Evolutionary conservation across 2,797 vertebrate genomes (phyloP).

Genomic region (Sphenopsis melanotis): DNA sequence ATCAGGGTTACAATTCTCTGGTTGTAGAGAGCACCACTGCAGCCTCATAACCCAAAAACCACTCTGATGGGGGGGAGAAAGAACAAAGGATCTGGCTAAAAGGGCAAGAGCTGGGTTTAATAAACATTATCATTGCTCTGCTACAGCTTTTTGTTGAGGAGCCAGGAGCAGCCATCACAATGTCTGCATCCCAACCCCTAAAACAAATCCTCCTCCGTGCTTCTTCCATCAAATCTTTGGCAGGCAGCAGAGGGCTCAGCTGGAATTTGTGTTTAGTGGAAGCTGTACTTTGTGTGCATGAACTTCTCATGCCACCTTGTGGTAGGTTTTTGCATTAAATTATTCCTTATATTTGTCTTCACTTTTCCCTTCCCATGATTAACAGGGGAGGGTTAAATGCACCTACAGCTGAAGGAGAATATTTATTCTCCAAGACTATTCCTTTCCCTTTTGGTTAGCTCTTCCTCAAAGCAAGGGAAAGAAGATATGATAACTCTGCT

Average conservation of each 20-base stretch:
- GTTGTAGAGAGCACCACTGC: not conserved
- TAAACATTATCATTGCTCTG: not conserved
- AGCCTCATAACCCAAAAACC: not conserved
- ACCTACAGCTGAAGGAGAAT: not conserved
- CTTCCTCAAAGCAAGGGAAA: not conserved
- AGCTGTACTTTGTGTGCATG: not conserved
- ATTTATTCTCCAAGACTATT: not conserved
- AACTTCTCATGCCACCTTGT: not conserved
- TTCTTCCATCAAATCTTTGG: not conserved
- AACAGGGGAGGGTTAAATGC: not conserved
- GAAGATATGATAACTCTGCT: not conserved
- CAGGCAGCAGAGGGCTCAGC: not conserved
- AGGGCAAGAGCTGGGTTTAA: not conserved
- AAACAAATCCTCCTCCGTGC: not conserved
- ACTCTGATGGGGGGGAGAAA: not conserved
- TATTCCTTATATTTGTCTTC: accelerated
- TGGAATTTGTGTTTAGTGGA: not conserved
- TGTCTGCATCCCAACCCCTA: not conserved
- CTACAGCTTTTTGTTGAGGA: not conserved
- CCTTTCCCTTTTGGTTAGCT: not conserved
- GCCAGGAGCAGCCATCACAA: not conserved
- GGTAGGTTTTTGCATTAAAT: not conserved
- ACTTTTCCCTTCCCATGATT: not conserved
- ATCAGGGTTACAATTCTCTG: not conserved
- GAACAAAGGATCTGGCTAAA: not conserved